Evolutionary conservation across 1,140 invertebrate genomes (phyloP).

Genomic region (Carcinoscorpius rotundicauda): DNA sequence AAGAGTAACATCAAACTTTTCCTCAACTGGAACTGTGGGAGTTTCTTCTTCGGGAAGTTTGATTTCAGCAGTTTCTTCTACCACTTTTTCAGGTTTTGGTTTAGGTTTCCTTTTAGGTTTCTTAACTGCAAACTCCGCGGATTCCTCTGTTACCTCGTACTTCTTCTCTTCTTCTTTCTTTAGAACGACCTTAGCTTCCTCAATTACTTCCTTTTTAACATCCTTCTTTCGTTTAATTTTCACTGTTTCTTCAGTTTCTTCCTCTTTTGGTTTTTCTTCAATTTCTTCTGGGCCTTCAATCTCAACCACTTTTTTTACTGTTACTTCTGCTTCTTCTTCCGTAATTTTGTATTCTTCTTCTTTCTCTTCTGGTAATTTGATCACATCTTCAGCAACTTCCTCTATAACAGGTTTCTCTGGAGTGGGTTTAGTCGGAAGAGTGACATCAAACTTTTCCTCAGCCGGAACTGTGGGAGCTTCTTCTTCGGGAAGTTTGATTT

Average conservation of each 20-base stretch:
- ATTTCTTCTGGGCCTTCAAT: slow-evolving; percentile 14
- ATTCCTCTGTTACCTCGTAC: slow-evolving; percentile 24
- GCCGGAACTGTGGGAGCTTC: too few relatives aligned
- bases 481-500: slow-evolving; percentile 1
- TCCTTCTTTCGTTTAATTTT: slow-evolving; percentile 13
- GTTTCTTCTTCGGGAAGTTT: slow-evolving; percentile 4
- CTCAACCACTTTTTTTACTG: slow-evolving; percentile 22
- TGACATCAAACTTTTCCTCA: background rate
- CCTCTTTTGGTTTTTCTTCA: slow-evolving; percentile 8
- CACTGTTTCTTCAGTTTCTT: slow-evolving; percentile 10
- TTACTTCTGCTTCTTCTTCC: slow-evolving; percentile 10
- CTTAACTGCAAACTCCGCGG: slow-evolving; percentile 18
- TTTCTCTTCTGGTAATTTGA: slow-evolving; percentile 24
- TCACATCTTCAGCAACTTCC: slow-evolving; percentile 29
- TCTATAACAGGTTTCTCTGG: too few relatives aligned
- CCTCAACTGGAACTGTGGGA: background rate
- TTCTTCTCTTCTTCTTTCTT: slow-evolving; percentile 13
- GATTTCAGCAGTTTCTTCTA: slow-evolving; percentile 7
- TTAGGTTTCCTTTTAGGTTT: slow-evolving; percentile 11
- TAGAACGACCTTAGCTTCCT: slow-evolving; percentile 29
- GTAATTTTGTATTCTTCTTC: background rate
- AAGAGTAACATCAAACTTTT: background rate
- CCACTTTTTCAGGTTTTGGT: background rate
- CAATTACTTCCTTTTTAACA: slow-evolving; percentile 25
- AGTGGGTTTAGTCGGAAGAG: too few relatives aligned